phyloP scores from a whole-genome alignment of 2,113 vertebrate genomes.

The Oncorhynchus tshawytscha region DNA sequence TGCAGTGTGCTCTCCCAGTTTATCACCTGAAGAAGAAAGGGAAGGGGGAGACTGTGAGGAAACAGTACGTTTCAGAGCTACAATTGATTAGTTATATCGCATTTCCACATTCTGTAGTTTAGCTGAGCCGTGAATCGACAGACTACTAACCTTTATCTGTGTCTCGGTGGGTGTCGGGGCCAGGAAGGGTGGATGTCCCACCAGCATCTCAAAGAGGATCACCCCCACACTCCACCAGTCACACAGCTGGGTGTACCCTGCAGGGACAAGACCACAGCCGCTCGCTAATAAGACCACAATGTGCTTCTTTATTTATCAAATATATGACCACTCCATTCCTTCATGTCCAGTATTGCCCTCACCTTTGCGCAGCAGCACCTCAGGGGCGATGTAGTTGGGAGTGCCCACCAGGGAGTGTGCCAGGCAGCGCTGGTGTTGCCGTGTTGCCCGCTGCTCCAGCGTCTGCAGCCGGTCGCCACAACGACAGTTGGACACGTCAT shows the following conservation, averaged over 20 bases:
- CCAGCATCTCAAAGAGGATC: conserved; percentile 98
- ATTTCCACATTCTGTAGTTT: too few relatives aligned
- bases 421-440: conserved; percentile 94
- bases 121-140: background rate
- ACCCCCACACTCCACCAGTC: conserved; percentile 99
- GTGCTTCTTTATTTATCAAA: too few relatives aligned
- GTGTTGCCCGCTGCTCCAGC: conserved; percentile 89
- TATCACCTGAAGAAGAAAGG: conserved; percentile 81
- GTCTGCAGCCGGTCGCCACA: conserved; percentile 96
- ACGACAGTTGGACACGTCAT: conserved; percentile 92
- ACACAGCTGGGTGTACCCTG: conserved; percentile 98
- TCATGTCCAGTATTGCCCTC: background rate
- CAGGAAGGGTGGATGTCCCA: conserved; percentile 95
- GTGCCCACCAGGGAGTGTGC: conserved; percentile 97
- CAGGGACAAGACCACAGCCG: conserved; percentile 28
- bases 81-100: background rate
- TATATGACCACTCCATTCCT: background rate
- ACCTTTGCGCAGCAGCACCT: conserved; percentile 98
- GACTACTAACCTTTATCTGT: conserved; percentile 86
- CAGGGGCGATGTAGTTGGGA: conserved; percentile 96
- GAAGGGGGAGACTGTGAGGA: background rate
- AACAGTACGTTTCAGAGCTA: background rate
- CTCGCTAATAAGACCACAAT: background rate
- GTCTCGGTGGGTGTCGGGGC: conserved; percentile 96
- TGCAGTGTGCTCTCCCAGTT: conserved; percentile 97